These are phyloP conservation scores for Scelioninae gen. 1 DNA, from an alignment of 2,888 invertebrate genomes.

Conservation along the genomic window DNA sequence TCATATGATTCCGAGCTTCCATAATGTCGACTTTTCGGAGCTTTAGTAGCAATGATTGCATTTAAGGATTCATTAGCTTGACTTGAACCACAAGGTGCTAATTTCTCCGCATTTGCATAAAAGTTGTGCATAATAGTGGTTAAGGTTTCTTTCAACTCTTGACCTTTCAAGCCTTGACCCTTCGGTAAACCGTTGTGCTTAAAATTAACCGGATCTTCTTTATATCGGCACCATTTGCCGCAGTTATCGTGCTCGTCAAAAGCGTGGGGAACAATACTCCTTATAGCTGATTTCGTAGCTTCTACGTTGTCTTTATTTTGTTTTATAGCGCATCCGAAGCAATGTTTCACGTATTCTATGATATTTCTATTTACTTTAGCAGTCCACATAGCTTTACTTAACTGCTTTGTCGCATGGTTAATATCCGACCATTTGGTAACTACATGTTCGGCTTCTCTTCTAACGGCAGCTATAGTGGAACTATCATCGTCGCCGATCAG, in stretches of 20 bases:
- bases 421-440: constrained; percentile 37
- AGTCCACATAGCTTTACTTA: constrained; percentile 6
- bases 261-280: too few species aligned
- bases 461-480: constrained; percentile 56
- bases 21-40: constrained; percentile 63
- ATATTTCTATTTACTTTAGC: background rate
- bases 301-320: background rate
- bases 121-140: background rate
- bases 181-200: too few species aligned
- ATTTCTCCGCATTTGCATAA: constrained; percentile 30
- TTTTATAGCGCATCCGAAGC: background rate
- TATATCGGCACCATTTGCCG: too few species aligned
- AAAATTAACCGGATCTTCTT: too few species aligned
- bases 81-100: constrained; percentile 63
- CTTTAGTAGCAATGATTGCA: constrained; percentile 37
- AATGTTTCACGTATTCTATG: background rate
- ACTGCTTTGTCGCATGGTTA: constrained; percentile 1
- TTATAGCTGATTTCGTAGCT: background rate
- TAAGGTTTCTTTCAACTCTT: background rate
- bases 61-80: constrained; percentile 66
- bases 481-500: constrained; percentile 69
- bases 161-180: background rate
- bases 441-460: constrained; percentile 10
- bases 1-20: constrained; percentile 54
- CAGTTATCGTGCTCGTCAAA: too few species aligned